phyloP scores from a whole-genome alignment of 2,113 vertebrate species.

The Coptodon bakossiorum region DNA sequence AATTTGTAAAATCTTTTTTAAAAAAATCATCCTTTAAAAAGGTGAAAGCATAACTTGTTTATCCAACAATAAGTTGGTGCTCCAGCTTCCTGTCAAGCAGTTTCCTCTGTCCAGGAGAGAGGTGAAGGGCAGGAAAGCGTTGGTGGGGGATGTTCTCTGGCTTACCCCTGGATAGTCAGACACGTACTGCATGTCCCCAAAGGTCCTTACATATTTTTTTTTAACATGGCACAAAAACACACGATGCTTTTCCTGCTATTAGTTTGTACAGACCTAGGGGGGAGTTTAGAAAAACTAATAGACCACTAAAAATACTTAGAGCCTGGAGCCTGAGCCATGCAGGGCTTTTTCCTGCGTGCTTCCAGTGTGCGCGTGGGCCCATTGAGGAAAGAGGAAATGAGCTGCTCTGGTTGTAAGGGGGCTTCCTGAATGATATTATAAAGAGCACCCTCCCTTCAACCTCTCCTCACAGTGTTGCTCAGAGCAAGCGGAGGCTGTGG shows the following conservation, averaged over 20 bases:
- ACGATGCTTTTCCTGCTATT: conserved; percentile 66
- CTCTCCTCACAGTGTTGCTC: conserved; percentile 30
- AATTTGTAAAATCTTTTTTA: not conserved
- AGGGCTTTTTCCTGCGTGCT: conserved; percentile 65
- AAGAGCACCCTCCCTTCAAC: conserved; percentile 48
- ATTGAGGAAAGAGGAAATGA: conserved; percentile 72
- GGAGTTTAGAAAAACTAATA: conserved; percentile 71
- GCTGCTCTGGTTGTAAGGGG: conserved; percentile 45
- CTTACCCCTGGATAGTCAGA: conserved; percentile 43
- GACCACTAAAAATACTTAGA: conserved; percentile 72
- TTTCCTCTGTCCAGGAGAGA: conserved; percentile 63
- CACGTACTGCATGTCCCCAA: conserved; percentile 36
- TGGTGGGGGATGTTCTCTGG: conserved; percentile 32
- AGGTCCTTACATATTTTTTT: conserved; percentile 52
- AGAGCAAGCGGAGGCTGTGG: conserved; percentile 24
- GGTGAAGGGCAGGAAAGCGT: conserved; percentile 40
- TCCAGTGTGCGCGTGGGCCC: conserved; percentile 69
- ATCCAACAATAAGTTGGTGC: conserved; percentile 16
- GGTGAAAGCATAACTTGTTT: conserved; percentile 27
- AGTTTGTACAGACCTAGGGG: conserved; percentile 44
- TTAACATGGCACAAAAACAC: conserved; percentile 56
- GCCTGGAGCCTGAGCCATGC: conserved; percentile 18
- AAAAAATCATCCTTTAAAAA: not conserved
- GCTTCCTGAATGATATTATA: conserved; percentile 74
- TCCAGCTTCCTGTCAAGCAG: conserved; percentile 38